These are phyloP conservation scores for Pontoporia blainvillei DNA, from an alignment of 2,113 vertebrate genomes.

Conservation along the genomic window DNA sequence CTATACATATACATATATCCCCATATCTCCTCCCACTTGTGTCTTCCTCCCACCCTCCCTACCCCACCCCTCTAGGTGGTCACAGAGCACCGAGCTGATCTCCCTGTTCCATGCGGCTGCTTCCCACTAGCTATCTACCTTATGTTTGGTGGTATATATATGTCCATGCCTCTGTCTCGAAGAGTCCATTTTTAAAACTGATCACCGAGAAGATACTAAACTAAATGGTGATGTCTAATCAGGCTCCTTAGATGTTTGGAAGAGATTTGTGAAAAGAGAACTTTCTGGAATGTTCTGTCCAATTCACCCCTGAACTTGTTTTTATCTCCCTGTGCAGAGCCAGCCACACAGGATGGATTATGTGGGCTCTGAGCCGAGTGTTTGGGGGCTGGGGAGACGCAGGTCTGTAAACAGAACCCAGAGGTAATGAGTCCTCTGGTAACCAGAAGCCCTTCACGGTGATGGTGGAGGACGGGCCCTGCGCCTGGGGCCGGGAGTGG, in stretches of 20 bases:
- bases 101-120: too few species aligned
- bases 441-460: neutral
- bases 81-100: too few species aligned
- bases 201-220: neutral
- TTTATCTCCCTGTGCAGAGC: neutral
- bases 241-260: neutral
- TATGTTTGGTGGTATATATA: too few species aligned
- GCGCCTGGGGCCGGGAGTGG: rapidly evolving
- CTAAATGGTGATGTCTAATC: neutral
- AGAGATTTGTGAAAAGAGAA: neutral
- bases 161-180: too few species aligned
- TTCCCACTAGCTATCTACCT: too few species aligned
- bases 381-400: neutral
- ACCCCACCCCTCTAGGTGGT: too few species aligned
- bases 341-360: neutral
- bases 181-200: neutral
- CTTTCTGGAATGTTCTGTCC: neutral
- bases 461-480: rapidly evolving
- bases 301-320: neutral
- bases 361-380: neutral
- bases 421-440: neutral
- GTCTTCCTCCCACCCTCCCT: too few species aligned
- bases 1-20: too few species aligned
- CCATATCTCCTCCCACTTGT: too few species aligned
- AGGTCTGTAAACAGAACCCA: neutral